Conservation (phyloP, 2,888 invertebrate species). For the Orchesellides sinensis region DNA sequence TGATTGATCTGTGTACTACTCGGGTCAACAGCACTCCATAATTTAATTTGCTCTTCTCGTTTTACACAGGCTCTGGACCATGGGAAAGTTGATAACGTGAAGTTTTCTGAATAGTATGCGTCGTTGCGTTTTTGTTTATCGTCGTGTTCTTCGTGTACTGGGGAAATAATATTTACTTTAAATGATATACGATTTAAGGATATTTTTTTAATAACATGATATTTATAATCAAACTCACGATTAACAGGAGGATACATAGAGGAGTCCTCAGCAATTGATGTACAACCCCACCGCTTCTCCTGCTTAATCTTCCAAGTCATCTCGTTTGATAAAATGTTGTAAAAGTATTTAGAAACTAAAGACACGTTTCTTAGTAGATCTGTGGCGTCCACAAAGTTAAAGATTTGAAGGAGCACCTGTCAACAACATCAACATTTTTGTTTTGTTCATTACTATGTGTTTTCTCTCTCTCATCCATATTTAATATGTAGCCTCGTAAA, state of each 20-base stretch:
- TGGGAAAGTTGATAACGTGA: slow-evolving; percentile 38
- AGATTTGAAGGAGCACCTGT: slow-evolving; percentile 72
- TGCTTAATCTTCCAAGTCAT: slow-evolving; percentile 72
- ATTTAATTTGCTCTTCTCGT: slow-evolving; percentile 80
- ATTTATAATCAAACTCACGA: slow-evolving; percentile 35
- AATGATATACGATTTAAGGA: background rate
- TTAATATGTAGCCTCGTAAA: no score
- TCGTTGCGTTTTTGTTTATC: background rate
- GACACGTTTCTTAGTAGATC: slow-evolving; percentile 65
- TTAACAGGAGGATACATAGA: slow-evolving; percentile 66
- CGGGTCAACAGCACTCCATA: slow-evolving; percentile 78
- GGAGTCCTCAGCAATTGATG: slow-evolving; percentile 38
- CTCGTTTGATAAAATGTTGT: slow-evolving; percentile 69
- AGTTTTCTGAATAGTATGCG: background rate
- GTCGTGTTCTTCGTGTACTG: background rate
- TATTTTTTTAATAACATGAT: background rate
- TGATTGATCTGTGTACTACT: background rate
- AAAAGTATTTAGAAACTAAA: slow-evolving; percentile 69
- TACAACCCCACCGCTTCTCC: slow-evolving; percentile 67
- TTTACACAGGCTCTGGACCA: slow-evolving; percentile 80
- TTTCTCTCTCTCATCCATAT: no score
- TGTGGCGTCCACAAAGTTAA: slow-evolving; percentile 69
- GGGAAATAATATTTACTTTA: no score
- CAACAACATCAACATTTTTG: background rate
- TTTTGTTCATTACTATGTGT: no score